These are phyloP conservation scores for Antechinus flavipes DNA, from an alignment of 2,113 vertebrate species.

Conservation along the genomic window DNA sequence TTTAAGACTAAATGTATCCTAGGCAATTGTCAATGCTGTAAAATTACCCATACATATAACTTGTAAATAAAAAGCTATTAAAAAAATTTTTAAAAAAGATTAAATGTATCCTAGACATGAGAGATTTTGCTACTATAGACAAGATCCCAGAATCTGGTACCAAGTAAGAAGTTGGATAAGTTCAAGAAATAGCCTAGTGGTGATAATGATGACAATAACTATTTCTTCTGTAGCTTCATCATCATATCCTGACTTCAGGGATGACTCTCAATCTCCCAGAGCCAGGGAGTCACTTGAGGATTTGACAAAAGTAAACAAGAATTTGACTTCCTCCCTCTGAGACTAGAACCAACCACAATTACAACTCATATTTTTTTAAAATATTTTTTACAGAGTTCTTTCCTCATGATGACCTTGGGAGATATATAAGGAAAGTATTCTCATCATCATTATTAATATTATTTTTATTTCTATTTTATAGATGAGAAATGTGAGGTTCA, in stretches of 20 bases:
- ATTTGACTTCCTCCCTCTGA: neutral
- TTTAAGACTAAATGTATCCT: neutral
- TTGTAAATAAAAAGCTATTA: too few relatives aligned
- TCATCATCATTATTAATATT: neutral
- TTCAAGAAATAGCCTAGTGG: neutral
- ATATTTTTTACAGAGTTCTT: neutral
- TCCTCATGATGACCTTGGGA: neutral
- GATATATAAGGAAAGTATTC: neutral
- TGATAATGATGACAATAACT: neutral
- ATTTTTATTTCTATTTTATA: neutral
- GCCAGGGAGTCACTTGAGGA: constrained; percentile 15
- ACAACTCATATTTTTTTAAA: too few relatives aligned
- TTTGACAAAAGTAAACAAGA: constrained; percentile 17
- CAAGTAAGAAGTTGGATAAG: neutral
- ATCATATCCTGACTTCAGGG: neutral
- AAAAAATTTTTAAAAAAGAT: neutral
- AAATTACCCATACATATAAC: too few relatives aligned
- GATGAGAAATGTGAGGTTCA: neutral
- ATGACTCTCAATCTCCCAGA: neutral
- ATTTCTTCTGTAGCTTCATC: neutral
- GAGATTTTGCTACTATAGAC: neutral
- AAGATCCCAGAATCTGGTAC: neutral
- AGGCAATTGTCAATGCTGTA: too few relatives aligned
- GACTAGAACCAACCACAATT: neutral
- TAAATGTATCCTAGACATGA: neutral